These are phyloP conservation scores for Ceratosolen fusciceps DNA, from an alignment of 1,140 invertebrate genomes.

Conservation along the genomic window DNA sequence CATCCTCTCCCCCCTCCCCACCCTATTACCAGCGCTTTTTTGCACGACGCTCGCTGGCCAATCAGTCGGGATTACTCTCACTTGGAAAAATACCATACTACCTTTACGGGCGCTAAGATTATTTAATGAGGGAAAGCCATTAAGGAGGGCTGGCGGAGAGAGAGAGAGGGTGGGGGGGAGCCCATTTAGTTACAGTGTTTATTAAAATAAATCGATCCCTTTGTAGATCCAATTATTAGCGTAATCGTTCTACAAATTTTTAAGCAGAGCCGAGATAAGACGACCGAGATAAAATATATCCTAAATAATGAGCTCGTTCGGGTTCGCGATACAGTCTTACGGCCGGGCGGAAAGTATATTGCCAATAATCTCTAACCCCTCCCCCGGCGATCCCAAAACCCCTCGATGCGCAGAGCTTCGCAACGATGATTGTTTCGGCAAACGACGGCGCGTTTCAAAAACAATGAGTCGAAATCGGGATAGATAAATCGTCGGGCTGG, in stretches of 20 bases:
- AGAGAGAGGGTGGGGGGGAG: no score
- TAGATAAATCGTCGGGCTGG: no score
- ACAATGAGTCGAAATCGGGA: no score
- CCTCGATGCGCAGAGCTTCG: no score
- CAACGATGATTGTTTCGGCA: no score
- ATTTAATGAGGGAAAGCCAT: not conserved
- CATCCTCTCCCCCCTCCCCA: not conserved
- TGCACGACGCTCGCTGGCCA: slow-evolving; percentile 7
- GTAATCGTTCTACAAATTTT: slow-evolving; percentile 1
- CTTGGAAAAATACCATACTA: slow-evolving; percentile 9
- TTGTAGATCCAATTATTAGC: not conserved
- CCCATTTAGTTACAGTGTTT: not conserved
- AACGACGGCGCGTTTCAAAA: no score
- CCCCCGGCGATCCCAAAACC: no score
- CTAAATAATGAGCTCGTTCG: not conserved
- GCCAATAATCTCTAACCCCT: no score
- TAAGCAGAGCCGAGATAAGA: not conserved
- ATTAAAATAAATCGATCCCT: slow-evolving; percentile 16
- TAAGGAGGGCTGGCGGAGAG: not conserved
- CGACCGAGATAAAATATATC: not conserved
- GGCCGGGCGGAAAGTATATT: not conserved
- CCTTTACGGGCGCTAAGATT: slow-evolving; percentile 6
- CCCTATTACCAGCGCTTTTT: not conserved
- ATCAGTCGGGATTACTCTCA: slow-evolving; percentile 3
- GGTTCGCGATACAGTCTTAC: not conserved